Conservation (phyloP, 2,888 invertebrate species). For the Macrophya alboannulata region DNA sequence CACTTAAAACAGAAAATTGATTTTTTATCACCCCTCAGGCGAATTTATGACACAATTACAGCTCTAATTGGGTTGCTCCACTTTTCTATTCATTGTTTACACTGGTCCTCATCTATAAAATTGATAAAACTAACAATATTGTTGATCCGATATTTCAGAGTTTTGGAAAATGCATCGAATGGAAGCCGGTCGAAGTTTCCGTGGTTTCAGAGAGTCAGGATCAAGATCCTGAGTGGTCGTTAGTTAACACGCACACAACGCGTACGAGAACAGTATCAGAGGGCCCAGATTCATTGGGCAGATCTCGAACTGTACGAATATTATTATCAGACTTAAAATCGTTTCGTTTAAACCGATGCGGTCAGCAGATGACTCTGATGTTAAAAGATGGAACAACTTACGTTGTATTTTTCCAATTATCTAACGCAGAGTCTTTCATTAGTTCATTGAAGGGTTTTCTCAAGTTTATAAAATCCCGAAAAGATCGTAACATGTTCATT, state of each 20-base stretch:
- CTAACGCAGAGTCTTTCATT: slow-evolving; percentile 91
- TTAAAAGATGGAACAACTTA: slow-evolving; percentile 88
- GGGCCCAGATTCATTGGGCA: slow-evolving; percentile 77
- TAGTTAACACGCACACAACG: slow-evolving; percentile 89
- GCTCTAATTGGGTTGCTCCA: neutral
- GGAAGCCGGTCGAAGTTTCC: slow-evolving; percentile 91
- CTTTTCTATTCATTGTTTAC: neutral
- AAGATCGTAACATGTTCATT: slow-evolving; percentile 88
- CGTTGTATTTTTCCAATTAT: slow-evolving; percentile 92
- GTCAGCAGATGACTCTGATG: slow-evolving; percentile 84
- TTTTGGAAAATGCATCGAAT: slow-evolving; percentile 88
- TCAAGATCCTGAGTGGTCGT: slow-evolving; percentile 89
- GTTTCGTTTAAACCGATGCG: slow-evolving; percentile 83
- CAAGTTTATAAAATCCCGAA: slow-evolving; percentile 86
- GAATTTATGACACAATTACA: neutral
- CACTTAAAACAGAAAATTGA: neutral
- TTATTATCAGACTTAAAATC: slow-evolving; percentile 85
- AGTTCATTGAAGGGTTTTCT: slow-evolving; percentile 84
- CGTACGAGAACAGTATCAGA: slow-evolving; percentile 82
- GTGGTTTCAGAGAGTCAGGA: slow-evolving; percentile 90
- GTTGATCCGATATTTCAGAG: slow-evolving; percentile 71
- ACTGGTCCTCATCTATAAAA: neutral
- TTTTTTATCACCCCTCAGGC: neutral
- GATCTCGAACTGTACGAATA: slow-evolving; percentile 82
- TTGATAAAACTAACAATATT: slow-evolving; percentile 15